Evolutionary conservation across 2,113 vertebrate genomes (phyloP), one percentile per base, ranked within the genome.

Genomic region (Gopherus flavomarginatus): DNA sequence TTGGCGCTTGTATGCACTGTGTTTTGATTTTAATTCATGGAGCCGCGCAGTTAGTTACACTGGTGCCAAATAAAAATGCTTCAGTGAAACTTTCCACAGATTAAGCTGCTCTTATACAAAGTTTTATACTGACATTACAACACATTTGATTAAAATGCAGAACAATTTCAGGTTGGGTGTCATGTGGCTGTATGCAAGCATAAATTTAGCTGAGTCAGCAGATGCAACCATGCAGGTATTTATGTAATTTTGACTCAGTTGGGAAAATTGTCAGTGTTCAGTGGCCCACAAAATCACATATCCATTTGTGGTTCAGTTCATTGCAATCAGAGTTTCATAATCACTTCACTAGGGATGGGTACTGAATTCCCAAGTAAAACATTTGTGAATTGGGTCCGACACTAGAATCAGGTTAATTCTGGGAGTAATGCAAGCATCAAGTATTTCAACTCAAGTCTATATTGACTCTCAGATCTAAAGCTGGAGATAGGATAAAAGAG

Each of bases 171-270:
- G 90, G 72, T 93, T 92, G 94, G 89, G 89, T 96, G 92, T 90
- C 95, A 90, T 89, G 91, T 92, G 81, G 88, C 93, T 97, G 94
- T 94, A 42, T 93, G 52, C 88, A 94, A 89, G 90, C 2, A 5
- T 92, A 94, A 12, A 95, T 95, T 92, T 96, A 95, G 96, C 95
- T 97, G 96, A 97, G 93, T 94, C 96, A 96, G 96, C 97, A 97
- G 96, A 97, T 95, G 97, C 96, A 96, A 95, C 81, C 95, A 97
- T 95, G 97, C 95, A 97, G 94, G 92, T 97, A 93, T 96, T 96
- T 96, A 95, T 5, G 26, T 96, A 90, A 96, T 95, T 96, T 90
- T 81, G 69, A 92, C 93, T 96, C 95, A 93, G 79, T 90, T 87
- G 77, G 93, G 96, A 91, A 94, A 93, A 96, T 78, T 47, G 75